Evolutionary conservation across 2,888 invertebrate genomes (phyloP).

Genomic region (Sesia bembeciformis): DNA sequence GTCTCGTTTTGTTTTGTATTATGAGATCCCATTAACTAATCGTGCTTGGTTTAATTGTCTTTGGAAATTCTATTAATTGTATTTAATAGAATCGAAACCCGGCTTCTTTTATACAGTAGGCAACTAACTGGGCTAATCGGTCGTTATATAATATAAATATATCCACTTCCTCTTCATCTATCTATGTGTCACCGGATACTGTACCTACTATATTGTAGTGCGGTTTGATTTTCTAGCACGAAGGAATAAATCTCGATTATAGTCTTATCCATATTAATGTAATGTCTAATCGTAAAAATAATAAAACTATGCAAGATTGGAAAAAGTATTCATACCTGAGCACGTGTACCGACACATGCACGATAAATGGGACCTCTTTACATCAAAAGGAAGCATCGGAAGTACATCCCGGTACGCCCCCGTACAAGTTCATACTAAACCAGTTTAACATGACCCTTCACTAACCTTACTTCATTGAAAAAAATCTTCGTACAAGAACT

Average conservation of each 20-base stretch:
- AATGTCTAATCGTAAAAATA: conserved; percentile 11
- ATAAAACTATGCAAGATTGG: conserved; percentile 19
- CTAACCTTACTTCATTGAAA: conserved; percentile 4
- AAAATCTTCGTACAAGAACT: neutral
- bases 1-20: too few species aligned
- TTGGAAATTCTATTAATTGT: too few species aligned
- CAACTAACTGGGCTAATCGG: too few species aligned
- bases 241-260: neutral
- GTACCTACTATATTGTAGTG: too few species aligned
- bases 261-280: conserved; percentile 2
- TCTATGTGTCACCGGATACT: too few species aligned
- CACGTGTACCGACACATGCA: conserved; percentile 47
- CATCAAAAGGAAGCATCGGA: conserved; percentile 46
- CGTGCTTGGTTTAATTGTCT: too few species aligned
- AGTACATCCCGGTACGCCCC: conserved; percentile 33
- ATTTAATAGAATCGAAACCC: too few species aligned
- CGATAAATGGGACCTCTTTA: conserved; percentile 27
- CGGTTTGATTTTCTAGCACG: too few species aligned
- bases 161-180: too few species aligned
- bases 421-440: conserved; percentile 15
- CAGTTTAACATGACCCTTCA: conserved; percentile 15
- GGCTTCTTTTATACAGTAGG: too few species aligned
- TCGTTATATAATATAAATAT: too few species aligned
- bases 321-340: conserved; percentile 25
- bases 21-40: too few species aligned